Evolutionary conservation across 2,797 vertebrate species (phyloP).

Genomic region (Echeneis naucrates): DNA sequence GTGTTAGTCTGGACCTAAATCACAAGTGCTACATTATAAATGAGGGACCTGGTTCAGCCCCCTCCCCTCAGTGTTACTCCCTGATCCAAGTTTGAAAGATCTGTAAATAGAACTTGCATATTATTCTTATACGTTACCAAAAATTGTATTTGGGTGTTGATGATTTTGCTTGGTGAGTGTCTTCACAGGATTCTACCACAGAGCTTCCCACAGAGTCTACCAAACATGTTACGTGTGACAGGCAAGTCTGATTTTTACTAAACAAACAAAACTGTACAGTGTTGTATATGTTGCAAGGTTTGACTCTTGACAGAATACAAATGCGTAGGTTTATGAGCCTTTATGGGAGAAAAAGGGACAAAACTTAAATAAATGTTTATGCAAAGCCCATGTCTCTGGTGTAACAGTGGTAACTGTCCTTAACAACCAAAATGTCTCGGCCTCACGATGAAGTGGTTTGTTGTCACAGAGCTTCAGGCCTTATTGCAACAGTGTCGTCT

Average conservation of each 20-base stretch:
- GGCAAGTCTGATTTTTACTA: slow-evolving; percentile 54
- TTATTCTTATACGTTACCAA: slow-evolving; percentile 78
- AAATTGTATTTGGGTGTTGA: slow-evolving; percentile 67
- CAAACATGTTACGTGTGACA: slow-evolving; percentile 57
- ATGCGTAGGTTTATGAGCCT: slow-evolving; percentile 44
- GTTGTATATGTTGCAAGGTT: slow-evolving; percentile 45
- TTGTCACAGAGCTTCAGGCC: slow-evolving; percentile 53
- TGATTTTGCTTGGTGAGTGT: slow-evolving; percentile 52
- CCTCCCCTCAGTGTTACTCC: neutral
- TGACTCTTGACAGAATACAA: slow-evolving; percentile 47
- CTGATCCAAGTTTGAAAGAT: slow-evolving; percentile 47
- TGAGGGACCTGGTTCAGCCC: neutral
- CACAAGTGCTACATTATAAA: slow-evolving; percentile 22
- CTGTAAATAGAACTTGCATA: slow-evolving; percentile 78
- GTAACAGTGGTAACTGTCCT: slow-evolving; percentile 47
- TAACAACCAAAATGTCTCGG: slow-evolving; percentile 32
- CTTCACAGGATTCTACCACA: slow-evolving; percentile 51
- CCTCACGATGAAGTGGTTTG: slow-evolving; percentile 28
- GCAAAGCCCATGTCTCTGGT: slow-evolving; percentile 66
- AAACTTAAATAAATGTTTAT: slow-evolving; percentile 72
- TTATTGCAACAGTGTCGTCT: slow-evolving; percentile 36
- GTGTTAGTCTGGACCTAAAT: slow-evolving; percentile 34
- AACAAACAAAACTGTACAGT: slow-evolving; percentile 54
- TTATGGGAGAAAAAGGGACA: slow-evolving; percentile 64
- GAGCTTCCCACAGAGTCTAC: slow-evolving; percentile 72